Base-by-base conservation (phyloP, 2,113 vertebrate genomes). In the Notarius lentiginosus region DNA sequence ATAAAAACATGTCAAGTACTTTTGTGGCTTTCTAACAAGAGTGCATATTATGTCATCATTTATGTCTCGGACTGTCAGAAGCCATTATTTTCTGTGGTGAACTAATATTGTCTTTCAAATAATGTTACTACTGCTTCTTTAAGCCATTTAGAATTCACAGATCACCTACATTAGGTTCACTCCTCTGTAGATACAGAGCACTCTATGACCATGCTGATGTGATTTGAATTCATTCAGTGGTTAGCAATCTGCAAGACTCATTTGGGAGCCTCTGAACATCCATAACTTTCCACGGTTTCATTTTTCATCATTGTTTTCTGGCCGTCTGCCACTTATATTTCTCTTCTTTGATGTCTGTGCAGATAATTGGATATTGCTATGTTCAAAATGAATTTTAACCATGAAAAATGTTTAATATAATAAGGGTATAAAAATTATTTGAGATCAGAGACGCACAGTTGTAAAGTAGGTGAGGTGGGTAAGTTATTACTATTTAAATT, bases 221-320 rank as follows among this genome's bases (percentile, higher is more conserved):
- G 56, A 76, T 72, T 41, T 41, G 41, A 51, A 47, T 83, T 82
- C 34, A 82, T 61, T 82, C 51, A 77, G 51, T 73, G 68, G 56
- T 47, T 85, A 49, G 22, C n/a, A 6, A 63, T 30, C 15, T 30
- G 56, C 58, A 47, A 58, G 70, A 76, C 70, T n/a, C 70, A 51
- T 55, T 20, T 76, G 83, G 83, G 30, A 84, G 53, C 30, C 20
- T 22, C 66, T 73, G 68, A 22, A 58, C 68, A 58, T 47, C 51
- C 68, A 70, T 55, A 72, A 49, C 30, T 70, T 73, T 70, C 53
- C 66, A 27, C 49, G 1, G 14, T 68, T 68, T 83, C 7, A 55
- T 75, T 84, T 73, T 47, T 20, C 55, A 22, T 60, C 51, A 41
- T 47, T 73, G 34, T 14, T 34, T 73, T 17, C 22, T 63, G 70